Conservation (phyloP, 2,888 invertebrate species). For the Eudemis profundana region DNA sequence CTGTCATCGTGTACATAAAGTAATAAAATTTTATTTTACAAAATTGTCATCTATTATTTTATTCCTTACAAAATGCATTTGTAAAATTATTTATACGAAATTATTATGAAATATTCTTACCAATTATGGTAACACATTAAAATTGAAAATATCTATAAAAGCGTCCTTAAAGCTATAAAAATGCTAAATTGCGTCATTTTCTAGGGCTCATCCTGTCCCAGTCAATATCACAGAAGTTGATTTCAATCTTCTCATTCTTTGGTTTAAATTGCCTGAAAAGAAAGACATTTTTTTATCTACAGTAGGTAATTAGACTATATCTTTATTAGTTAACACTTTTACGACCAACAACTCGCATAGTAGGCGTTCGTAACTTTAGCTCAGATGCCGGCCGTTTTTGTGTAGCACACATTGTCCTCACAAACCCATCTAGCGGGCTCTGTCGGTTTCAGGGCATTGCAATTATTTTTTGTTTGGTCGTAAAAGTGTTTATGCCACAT, state of each 20-base stretch:
- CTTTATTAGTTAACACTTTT: no score
- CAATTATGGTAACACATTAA: conserved; percentile 39
- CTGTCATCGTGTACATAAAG: conserved; percentile 80
- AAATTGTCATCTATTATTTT: conserved; percentile 57
- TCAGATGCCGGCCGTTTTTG: no score
- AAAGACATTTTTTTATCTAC: neutral
- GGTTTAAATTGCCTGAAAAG: conserved; percentile 87
- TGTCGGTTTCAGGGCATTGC: no score
- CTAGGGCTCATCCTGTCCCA: conserved; percentile 71
- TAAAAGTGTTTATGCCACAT: no score
- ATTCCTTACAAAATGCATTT: conserved; percentile 22
- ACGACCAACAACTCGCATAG: no score
- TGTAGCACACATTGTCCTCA: no score
- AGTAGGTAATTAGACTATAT: no score
- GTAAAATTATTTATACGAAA: conserved; percentile 1
- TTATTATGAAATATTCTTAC: conserved; percentile 32
- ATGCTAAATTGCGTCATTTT: conserved; percentile 45
- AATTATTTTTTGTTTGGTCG: no score
- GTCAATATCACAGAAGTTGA: conserved; percentile 88
- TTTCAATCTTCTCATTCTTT: conserved; percentile 85
- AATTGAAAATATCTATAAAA: conserved; percentile 18
- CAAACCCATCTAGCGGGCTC: no score
- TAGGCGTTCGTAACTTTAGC: no score
- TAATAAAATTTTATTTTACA: conserved; percentile 83
- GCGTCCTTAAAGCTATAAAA: conserved; percentile 26